Conservation (phyloP, 2,797 vertebrate genomes). For the Smutsia temminckii region DNA sequence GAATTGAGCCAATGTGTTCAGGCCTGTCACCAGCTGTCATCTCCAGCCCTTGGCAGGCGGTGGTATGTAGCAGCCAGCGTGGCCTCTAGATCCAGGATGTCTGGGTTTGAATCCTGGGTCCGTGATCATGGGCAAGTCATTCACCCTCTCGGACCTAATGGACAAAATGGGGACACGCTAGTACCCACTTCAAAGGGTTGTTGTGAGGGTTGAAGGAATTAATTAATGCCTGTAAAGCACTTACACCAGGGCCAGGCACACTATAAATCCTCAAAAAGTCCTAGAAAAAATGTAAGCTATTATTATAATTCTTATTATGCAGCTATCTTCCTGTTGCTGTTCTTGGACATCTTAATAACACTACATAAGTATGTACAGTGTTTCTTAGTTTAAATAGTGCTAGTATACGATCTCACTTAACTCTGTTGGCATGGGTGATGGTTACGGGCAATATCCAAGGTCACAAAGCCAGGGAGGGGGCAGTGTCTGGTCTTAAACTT, state of each 20-base stretch:
- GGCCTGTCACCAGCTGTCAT: rapidly evolving
- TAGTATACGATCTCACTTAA: neutral
- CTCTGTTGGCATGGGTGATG: neutral
- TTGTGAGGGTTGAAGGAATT: neutral
- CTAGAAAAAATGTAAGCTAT: neutral
- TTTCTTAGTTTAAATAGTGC: neutral
- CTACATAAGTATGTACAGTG: neutral
- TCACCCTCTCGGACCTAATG: neutral
- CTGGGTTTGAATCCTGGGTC: neutral
- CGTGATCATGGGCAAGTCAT: neutral
- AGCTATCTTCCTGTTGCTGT: neutral
- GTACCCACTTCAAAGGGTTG: neutral
- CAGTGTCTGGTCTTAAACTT: neutral
- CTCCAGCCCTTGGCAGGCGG: neutral
- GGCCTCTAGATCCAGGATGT: neutral
- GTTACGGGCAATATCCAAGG: neutral
- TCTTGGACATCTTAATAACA: neutral
- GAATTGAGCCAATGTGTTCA: neutral
- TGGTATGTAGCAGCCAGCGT: neutral
- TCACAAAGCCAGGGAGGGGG: neutral
- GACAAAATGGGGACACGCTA: neutral
- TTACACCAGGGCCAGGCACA: neutral
- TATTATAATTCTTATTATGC: neutral
- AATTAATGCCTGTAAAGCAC: neutral
- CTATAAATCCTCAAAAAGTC: neutral